Base-by-base conservation (phyloP, 2,797 vertebrate genomes). In the Pseudotriccus pelzelni region DNA sequence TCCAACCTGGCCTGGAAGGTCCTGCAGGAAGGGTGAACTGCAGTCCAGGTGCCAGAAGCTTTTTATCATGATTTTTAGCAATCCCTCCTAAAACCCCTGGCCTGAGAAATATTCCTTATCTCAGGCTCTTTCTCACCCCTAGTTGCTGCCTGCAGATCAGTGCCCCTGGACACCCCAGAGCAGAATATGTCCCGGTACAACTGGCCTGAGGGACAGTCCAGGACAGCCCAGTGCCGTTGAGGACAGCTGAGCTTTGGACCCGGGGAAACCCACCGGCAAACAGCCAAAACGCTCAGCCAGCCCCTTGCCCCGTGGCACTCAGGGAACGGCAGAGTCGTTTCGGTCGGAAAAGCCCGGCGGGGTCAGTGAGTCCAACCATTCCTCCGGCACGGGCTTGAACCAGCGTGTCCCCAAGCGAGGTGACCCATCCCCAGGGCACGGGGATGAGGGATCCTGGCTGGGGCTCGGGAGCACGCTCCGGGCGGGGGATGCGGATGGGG, bases 81-180 rank as follows among this genome's bases (percentile, higher is more conserved):
- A 4, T 6, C 11, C 19, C 36, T 21, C 4, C 1, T 6, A 21
- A 3, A 0, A 0, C 25, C 32, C 20, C 12, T 1, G 34, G 6
- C n/a, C 24, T 64, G 66, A 9, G 2, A 25, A 7, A 9, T 23
- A 2, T 8, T 9, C 36, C 68, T 41, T 16, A 32, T 6, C 28
- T 7, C 25, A 16, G 56, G 7, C 9, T 1, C 15, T 21, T 60
- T 20, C 22, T 28, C 68, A 5, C 24, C 19, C 3, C 17, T 2
- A 4, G 1, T 16, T 5, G 2, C 34, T 23, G 3, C 0, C 2
- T 3, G 32, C 14, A 6, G 7, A 5, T 21, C 3, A 2, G 2
- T 19, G 37, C 9, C 47, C 21, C 8, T 3, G 7, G 32, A 8
- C 12, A 7, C 1, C 30, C 8, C 4, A 2, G 53, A 2, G 46